These are phyloP conservation scores for Chouioia cunea DNA, from an alignment of 2,888 invertebrate genomes.

Conservation along the genomic window DNA sequence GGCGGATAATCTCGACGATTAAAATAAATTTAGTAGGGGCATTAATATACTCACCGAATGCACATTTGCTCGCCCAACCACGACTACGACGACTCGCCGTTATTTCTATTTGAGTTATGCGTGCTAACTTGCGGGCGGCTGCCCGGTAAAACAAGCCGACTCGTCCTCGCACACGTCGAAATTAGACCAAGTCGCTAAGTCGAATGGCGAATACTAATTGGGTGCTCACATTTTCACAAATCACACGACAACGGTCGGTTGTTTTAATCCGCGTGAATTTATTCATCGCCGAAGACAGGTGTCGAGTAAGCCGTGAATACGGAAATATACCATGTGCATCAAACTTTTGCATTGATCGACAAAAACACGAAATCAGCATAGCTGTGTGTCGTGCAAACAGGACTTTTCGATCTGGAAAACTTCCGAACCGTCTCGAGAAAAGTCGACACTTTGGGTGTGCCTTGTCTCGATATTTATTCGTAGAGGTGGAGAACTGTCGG, in stretches of 20 bases:
- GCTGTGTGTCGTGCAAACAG: neutral
- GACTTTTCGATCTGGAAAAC: constrained; percentile 30
- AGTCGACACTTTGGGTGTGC: too few relatives aligned
- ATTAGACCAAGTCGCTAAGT: constrained; percentile 25
- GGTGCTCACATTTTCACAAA: neutral
- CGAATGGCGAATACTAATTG: neutral
- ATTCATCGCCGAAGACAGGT: too few relatives aligned
- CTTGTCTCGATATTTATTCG: constrained; percentile 57
- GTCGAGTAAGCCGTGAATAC: neutral
- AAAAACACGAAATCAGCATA: too few relatives aligned
- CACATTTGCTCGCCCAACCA: too few relatives aligned
- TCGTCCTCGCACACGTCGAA: constrained; percentile 14
- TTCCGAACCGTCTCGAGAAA: neutral
- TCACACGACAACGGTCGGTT: too few relatives aligned
- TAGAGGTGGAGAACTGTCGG: constrained; percentile 48
- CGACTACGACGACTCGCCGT: constrained; percentile 38
- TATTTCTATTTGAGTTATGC: constrained; percentile 28
- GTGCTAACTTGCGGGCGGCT: constrained; percentile 3
- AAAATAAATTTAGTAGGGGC: constrained; percentile 63
- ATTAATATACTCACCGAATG: constrained; percentile 58
- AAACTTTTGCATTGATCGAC: neutral
- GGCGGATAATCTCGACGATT: constrained; percentile 62
- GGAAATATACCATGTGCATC: neutral
- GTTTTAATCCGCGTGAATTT: too few relatives aligned
- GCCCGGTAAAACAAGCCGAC: neutral